A percentile compares a stretch with the other conserved stretches of the same genome.
These are phyloP conservation scores for Fabriciana adippe DNA, from an alignment of 2,888 invertebrate genomes.

Conservation along the genomic window DNA sequence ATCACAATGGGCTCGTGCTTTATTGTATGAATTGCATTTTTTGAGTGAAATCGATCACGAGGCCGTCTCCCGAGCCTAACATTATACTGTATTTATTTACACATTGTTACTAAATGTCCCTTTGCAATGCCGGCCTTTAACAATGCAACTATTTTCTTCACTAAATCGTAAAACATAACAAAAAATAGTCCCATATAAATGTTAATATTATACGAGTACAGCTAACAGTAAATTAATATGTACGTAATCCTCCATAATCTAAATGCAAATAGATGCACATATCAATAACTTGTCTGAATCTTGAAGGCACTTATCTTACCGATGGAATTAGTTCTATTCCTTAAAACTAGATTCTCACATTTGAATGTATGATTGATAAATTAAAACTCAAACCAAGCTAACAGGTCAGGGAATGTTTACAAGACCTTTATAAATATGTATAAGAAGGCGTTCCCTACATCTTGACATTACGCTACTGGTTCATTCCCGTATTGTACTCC, in stretches of 20 bases:
- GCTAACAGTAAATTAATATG: constrained; percentile 17
- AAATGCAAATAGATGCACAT: constrained; percentile 33
- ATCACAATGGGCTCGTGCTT: constrained; percentile 71
- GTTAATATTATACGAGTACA: constrained; percentile 2
- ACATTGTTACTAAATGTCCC: constrained; percentile 53
- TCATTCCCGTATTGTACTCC: constrained; percentile 65
- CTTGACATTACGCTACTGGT: constrained; percentile 64
- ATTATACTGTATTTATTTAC: constrained; percentile 68
- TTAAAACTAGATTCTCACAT: constrained; percentile 35
- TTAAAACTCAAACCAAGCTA: constrained; percentile 24
- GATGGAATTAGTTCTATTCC: constrained; percentile 24
- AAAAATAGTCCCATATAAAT: constrained; percentile 15
- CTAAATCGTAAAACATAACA: constrained; percentile 3
- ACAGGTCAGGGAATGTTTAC: constrained; percentile 36
- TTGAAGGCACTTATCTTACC: constrained; percentile 16
- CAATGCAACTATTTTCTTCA: constrained; percentile 11
- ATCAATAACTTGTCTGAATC: constrained; percentile 26
- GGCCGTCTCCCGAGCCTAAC: constrained; percentile 47
- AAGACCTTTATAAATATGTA: constrained; percentile 70
- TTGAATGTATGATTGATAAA: constrained; percentile 37
- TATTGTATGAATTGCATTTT: constrained; percentile 77
- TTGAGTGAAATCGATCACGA: constrained; percentile 76
- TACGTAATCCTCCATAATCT: constrained; percentile 17
- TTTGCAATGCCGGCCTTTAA: constrained; percentile 31
- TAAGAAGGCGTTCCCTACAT: constrained; percentile 65